Evolutionary conservation across 2,113 vertebrate species (phyloP).

Genomic region (Thermophis baileyi): DNA sequence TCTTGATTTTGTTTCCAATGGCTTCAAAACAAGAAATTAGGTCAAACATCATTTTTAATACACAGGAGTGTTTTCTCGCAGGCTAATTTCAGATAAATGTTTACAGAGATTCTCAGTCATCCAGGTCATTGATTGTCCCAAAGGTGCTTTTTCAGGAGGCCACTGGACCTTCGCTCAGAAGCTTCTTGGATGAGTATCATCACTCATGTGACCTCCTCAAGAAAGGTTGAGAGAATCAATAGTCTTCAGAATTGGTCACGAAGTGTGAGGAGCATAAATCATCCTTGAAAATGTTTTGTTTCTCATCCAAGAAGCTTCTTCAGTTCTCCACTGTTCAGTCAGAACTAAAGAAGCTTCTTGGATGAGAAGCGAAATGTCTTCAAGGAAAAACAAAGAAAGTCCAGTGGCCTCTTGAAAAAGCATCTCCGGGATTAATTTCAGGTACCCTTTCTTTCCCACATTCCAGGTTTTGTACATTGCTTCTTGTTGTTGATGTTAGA

Average conservation of each 20-base stretch:
- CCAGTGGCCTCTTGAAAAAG: too few species aligned
- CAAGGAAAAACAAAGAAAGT: too few species aligned
- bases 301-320: too few species aligned
- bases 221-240: conserved; percentile 33
- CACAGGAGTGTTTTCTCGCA: not conserved
- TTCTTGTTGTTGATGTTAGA: not conserved
- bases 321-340: too few species aligned
- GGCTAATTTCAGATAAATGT: not conserved
- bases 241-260: conserved; percentile 22
- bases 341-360: too few species aligned
- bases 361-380: not conserved
- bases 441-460: not conserved
- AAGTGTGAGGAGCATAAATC: conserved; percentile 2
- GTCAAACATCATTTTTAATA: not conserved
- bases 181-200: not conserved
- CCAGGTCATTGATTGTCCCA: too few species aligned
- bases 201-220: conserved; percentile 33
- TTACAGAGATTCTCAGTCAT: too few species aligned
- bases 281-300: not conserved
- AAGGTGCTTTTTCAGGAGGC: too few species aligned
- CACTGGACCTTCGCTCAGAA: too few species aligned
- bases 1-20: not conserved
- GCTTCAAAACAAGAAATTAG: not conserved
- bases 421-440: too few species aligned
- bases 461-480: not conserved